Evolutionary conservation across 2,113 vertebrate genomes (phyloP).

Genomic region (Aphyosemion australe): DNA sequence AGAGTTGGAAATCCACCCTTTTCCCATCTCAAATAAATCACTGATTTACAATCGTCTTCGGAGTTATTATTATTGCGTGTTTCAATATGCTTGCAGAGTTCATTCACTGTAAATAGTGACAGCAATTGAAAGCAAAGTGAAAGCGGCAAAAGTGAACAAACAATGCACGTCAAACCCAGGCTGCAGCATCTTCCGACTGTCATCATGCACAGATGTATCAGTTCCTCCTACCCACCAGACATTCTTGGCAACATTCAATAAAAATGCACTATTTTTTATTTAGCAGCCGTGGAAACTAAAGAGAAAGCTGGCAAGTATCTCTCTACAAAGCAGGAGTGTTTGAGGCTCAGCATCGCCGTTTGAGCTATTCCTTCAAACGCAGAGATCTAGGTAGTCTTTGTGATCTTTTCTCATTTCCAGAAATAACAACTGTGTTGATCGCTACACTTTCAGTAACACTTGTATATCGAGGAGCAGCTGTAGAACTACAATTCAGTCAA

Average conservation of each 20-base stretch:
- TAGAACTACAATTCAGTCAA: neutral
- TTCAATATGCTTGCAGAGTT: neutral
- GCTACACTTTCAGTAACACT: slow-evolving; percentile 9
- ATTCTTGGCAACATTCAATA: slow-evolving; percentile 24
- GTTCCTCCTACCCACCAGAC: slow-evolving; percentile 5
- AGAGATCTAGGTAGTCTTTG: slow-evolving; percentile 17
- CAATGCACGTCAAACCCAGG: slow-evolving; percentile 3
- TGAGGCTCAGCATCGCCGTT: slow-evolving; percentile 20
- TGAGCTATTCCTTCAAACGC: slow-evolving; percentile 18
- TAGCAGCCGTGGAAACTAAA: slow-evolving; percentile 29
- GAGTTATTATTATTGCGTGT: neutral
- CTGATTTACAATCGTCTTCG: neutral
- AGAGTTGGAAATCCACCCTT: too few species aligned
- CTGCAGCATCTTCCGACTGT: slow-evolving; percentile 20
- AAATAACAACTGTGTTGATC: slow-evolving; percentile 28
- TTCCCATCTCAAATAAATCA: too few species aligned
- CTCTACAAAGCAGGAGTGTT: slow-evolving; percentile 27
- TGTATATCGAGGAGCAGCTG: slow-evolving; percentile 9
- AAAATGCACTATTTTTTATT: slow-evolving; percentile 45
- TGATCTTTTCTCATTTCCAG: slow-evolving; percentile 14
- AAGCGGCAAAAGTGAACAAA: slow-evolving; percentile 2
- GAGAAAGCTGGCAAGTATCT: slow-evolving; percentile 27
- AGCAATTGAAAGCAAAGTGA: slow-evolving; percentile 1
- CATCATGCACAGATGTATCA: slow-evolving; percentile 16
- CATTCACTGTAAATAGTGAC: neutral